Conservation (phyloP, 2,113 vertebrate genomes). For the Mesocricetus auratus region DNA sequence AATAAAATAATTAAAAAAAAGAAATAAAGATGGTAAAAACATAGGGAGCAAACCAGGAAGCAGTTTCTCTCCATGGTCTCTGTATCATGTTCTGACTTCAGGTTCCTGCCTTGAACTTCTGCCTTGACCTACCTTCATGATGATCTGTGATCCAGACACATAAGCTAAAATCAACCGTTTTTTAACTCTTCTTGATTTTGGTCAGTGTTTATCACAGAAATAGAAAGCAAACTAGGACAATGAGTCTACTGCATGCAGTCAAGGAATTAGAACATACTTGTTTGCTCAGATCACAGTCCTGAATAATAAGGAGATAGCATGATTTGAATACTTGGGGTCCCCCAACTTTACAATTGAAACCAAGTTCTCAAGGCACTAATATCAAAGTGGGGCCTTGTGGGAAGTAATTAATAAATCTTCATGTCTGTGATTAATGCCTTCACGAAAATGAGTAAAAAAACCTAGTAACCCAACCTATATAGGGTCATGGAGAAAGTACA, state of each 20-base stretch:
- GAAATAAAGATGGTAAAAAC: neutral
- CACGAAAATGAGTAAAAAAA: neutral
- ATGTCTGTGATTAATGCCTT: neutral
- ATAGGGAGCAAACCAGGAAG: neutral
- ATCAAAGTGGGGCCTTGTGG: neutral
- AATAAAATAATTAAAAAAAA: too few species aligned
- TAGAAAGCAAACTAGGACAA: neutral
- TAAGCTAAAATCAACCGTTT: neutral
- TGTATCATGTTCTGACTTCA: neutral
- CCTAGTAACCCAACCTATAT: neutral
- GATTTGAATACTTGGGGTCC: neutral
- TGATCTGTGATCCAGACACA: neutral
- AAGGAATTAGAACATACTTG: neutral
- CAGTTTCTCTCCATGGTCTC: neutral
- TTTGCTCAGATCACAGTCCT: neutral
- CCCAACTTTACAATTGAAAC: neutral
- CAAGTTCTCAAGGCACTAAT: neutral
- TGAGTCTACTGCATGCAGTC: neutral
- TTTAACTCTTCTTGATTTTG: neutral
- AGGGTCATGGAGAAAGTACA: neutral
- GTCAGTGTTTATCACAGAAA: neutral
- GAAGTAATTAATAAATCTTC: neutral
- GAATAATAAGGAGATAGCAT: neutral
- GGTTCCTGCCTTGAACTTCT: neutral
- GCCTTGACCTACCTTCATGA: neutral